phyloP scores from a whole-genome alignment of 2,113 vertebrate species.

The Poeciliopsis occidentalis region DNA sequence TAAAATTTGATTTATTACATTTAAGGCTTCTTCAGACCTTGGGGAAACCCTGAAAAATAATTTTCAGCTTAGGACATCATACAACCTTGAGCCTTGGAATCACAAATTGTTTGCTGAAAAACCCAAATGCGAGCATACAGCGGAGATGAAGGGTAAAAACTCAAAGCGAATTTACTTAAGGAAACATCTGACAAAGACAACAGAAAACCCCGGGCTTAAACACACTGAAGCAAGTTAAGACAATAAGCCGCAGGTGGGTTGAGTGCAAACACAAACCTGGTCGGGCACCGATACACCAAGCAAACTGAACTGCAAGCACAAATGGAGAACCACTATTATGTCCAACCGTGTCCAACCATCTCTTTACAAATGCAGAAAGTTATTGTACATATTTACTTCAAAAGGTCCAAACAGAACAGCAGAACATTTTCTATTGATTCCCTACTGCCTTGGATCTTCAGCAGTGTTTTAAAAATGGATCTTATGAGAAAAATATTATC shows the following conservation, averaged over 20 bases:
- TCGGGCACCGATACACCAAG: background rate
- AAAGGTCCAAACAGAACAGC: background rate
- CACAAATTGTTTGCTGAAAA: background rate
- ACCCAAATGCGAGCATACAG: background rate
- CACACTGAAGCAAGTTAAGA: background rate
- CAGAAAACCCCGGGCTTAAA: background rate
- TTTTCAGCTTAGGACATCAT: too few relatives aligned
- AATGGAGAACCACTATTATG: too few relatives aligned
- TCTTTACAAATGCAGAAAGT: background rate
- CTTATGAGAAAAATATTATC: background rate
- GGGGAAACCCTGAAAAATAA: too few relatives aligned
- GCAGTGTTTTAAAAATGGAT: background rate
- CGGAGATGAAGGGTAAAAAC: background rate
- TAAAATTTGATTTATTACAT: too few relatives aligned
- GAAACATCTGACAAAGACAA: background rate
- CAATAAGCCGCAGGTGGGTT: background rate
- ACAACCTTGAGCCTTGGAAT: too few relatives aligned
- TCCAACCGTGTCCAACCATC: background rate
- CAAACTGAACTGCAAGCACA: background rate
- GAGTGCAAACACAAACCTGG: background rate
- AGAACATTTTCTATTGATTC: background rate
- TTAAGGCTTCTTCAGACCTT: too few relatives aligned
- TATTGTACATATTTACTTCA: background rate
- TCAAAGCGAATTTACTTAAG: too few relatives aligned
- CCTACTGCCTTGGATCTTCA: conserved; percentile 3